Conservation (phyloP, 2,888 invertebrate species). For the Abscondita cerata region DNA sequence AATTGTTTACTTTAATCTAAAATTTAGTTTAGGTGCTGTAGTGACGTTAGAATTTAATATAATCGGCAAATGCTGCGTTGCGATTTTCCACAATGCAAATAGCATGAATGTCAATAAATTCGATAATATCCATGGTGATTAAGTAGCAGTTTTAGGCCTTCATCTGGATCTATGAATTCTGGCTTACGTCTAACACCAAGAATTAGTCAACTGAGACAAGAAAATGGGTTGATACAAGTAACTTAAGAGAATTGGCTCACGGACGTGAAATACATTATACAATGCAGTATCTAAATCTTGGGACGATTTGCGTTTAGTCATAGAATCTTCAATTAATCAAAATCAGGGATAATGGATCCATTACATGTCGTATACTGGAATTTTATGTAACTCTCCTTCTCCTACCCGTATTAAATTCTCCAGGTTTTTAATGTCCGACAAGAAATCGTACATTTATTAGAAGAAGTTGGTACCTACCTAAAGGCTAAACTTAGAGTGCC, state of each 20-base stretch:
- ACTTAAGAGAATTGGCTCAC: slow-evolving; percentile 86
- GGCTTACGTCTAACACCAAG: slow-evolving; percentile 71
- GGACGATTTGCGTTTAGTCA: slow-evolving; percentile 80
- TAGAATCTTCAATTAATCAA: slow-evolving; percentile 50
- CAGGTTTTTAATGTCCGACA: slow-evolving; percentile 68
- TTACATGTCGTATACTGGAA: slow-evolving; percentile 59
- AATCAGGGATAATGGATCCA: slow-evolving; percentile 52
- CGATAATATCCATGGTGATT: slow-evolving; percentile 75
- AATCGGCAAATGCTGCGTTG: slow-evolving; percentile 27
- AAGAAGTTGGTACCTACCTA: too few species aligned
- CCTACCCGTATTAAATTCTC: slow-evolving; percentile 49
- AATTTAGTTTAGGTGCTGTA: not conserved
- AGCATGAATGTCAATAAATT: slow-evolving; percentile 56
- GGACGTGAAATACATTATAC: slow-evolving; percentile 90
- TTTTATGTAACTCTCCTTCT: slow-evolving; percentile 55
- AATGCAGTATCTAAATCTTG: slow-evolving; percentile 94
- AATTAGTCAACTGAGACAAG: slow-evolving; percentile 86
- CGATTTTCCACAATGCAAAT: slow-evolving; percentile 15
- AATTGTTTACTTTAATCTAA: slow-evolving; percentile 18
- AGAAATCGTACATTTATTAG: slow-evolving; percentile 73
- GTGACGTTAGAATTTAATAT: slow-evolving; percentile 7
- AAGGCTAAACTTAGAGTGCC: too few species aligned
- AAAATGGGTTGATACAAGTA: slow-evolving; percentile 84
- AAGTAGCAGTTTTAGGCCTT: slow-evolving; percentile 86
- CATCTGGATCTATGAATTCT: slow-evolving; percentile 57